phyloP scores from a whole-genome alignment of 2,888 invertebrate genomes.

The Drosophila colorata region DNA sequence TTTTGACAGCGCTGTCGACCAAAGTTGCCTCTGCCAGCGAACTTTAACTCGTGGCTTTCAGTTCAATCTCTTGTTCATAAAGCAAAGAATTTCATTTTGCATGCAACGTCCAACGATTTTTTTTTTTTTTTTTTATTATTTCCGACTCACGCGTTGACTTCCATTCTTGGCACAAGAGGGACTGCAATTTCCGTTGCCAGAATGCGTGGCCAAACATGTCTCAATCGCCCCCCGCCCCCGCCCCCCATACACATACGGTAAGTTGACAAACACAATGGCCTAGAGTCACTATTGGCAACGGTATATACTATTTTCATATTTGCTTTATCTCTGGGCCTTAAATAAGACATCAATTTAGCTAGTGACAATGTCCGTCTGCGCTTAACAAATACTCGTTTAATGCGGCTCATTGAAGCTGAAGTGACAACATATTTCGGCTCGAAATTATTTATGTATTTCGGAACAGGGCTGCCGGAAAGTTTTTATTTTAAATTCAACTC shows the following conservation, averaged over 20 bases:
- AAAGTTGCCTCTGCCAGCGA: too few relatives aligned
- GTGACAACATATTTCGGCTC: slow-evolving; percentile 31
- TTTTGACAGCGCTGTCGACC: too few relatives aligned
- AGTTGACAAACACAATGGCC: not conserved
- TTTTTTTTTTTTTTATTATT: not conserved
- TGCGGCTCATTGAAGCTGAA: slow-evolving; percentile 41
- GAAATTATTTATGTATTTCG: slow-evolving; percentile 14
- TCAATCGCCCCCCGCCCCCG: not conserved
- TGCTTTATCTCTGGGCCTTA: slow-evolving; percentile 19
- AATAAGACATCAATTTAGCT: slow-evolving; percentile 45
- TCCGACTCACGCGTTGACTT: slow-evolving; percentile 2
- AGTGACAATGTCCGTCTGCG: slow-evolving; percentile 33
- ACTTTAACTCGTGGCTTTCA: not conserved
- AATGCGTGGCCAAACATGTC: slow-evolving; percentile 3
- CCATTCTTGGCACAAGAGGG: not conserved
- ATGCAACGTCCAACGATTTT: not conserved
- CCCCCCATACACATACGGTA: too few relatives aligned
- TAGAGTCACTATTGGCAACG: slow-evolving; percentile 25
- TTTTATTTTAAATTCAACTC: not conserved
- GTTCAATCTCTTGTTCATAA: not conserved
- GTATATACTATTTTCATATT: slow-evolving; percentile 1
- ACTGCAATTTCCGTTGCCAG: slow-evolving; percentile 19
- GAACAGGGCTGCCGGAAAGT: slow-evolving; percentile 26
- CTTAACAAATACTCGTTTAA: slow-evolving; percentile 30
- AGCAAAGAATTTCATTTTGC: slow-evolving; percentile 14